Evolutionary conservation across 2,888 invertebrate genomes (phyloP).

Genomic region (Cryptosula pallasiana): DNA sequence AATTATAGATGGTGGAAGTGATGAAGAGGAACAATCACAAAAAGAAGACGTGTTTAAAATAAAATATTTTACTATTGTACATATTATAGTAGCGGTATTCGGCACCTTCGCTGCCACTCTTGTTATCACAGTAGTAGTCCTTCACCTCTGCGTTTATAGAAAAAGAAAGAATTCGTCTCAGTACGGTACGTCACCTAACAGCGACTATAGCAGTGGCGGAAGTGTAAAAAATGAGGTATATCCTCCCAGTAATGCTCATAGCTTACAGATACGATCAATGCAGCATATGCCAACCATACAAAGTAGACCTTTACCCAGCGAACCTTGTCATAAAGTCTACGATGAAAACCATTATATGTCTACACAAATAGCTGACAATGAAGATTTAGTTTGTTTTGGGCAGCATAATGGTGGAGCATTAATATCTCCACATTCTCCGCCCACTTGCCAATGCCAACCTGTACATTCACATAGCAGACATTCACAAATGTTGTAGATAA

Average conservation of each 20-base stretch:
- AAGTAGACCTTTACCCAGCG: background rate
- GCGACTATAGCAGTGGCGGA: slow-evolving; percentile 17
- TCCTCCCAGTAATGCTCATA: background rate
- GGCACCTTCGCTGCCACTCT: slow-evolving; percentile 21
- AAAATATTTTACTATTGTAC: slow-evolving; percentile 22
- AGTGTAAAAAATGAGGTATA: slow-evolving; percentile 5
- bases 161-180: background rate
- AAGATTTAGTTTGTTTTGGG: slow-evolving; percentile 8
- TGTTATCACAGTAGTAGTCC: background rate
- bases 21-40: background rate
- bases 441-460: background rate
- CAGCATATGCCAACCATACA: background rate
- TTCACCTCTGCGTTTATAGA: slow-evolving; percentile 21
- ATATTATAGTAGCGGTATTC: slow-evolving; percentile 11
- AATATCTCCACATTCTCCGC: background rate
- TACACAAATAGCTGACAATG: slow-evolving; percentile 15
- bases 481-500: background rate
- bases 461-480: background rate
- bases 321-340: slow-evolving; percentile 18
- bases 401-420: background rate
- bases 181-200: slow-evolving; percentile 9
- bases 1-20: background rate
- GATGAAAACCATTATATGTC: slow-evolving; percentile 25
- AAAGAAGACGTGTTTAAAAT: slow-evolving; percentile 2
- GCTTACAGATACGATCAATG: background rate